phyloP scores from a whole-genome alignment of 2,797 vertebrate genomes.

The Anabas testudineus region DNA sequence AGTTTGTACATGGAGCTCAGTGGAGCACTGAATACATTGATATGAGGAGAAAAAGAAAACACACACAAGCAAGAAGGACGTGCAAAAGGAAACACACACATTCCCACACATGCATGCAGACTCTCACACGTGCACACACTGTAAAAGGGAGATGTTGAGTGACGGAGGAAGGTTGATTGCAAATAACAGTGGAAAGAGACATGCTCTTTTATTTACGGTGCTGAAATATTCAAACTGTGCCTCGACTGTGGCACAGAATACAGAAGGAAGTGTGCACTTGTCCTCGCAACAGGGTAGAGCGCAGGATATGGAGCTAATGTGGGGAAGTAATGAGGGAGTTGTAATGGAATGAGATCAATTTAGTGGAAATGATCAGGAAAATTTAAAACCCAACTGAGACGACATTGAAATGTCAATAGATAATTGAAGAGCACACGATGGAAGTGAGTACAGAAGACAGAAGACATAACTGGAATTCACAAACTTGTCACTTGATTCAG shows the following conservation, averaged over 20 bases:
- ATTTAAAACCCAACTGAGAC: conserved; percentile 27
- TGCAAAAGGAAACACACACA: neutral
- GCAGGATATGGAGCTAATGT: conserved; percentile 29
- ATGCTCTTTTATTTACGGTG: conserved; percentile 53
- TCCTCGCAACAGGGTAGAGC: neutral
- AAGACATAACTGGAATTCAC: neutral
- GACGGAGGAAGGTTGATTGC: conserved; percentile 46
- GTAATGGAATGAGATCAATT: conserved; percentile 22
- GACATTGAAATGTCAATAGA: conserved; percentile 22
- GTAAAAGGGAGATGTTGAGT: conserved; percentile 20
- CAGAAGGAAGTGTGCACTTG: conserved; percentile 33
- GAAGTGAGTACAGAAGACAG: neutral
- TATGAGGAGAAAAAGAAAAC: neutral
- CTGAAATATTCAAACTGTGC: conserved; percentile 55
- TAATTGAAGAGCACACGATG: conserved; percentile 7
- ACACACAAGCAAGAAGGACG: neutral
- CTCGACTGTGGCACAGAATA: conserved; percentile 21
- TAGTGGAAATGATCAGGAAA: conserved; percentile 22
- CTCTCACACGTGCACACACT: neutral
- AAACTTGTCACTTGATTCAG: neutral
- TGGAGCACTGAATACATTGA: conserved; percentile 25
- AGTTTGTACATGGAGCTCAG: conserved; percentile 13
- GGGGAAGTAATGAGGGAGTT: conserved; percentile 26
- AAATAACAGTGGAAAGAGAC: conserved; percentile 43
- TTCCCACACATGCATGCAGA: neutral